Evolutionary conservation across 2,113 vertebrate genomes (phyloP), one percentile per base, ranked within the genome.

Genomic region (Callipepla californica): DNA sequence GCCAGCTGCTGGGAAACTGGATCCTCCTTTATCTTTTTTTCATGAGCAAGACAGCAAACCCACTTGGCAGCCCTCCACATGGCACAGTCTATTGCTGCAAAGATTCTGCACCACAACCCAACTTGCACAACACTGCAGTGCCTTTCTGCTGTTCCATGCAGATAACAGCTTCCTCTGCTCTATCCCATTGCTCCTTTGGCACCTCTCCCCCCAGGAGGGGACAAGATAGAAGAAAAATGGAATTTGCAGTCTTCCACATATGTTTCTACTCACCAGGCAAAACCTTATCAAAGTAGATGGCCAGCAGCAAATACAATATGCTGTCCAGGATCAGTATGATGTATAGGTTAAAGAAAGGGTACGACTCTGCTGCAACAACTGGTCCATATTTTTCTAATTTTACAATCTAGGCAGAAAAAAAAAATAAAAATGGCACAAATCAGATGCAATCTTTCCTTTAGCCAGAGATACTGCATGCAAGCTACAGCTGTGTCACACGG

Each of bases 211-310:
- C 6, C 20, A 3, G 1, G 30, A 93, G 6, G 11, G 9, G 4
- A 72, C 25, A 8, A 13, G 34, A 22, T 0, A 65, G 40, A 53
- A 68, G 9, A 68, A 89, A 68, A 72, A 67, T 13, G 13, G 48
- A 47, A 6, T 58, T 18, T 19, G 15, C 13, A 5, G 51, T 66
- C 36, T 68, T 3, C 9, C 23, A 34, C 23, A 69, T 23, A n/a
- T 13, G 1, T 58, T 73, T 93, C 57, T 80, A 89, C 97, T 97
- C 68, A 99, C 98, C 98, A 83, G 99, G 98, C 30, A 99, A 96
- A 30, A 99, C 97, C 94, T 98, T 98, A 90, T 99, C 98, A 50
- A 99, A 97, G 96, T 99, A 99, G 68, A 98, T 20, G 11, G 98
- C 97, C 80, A 99, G 36, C 50, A 98, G 94, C 34, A 99, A 96